A percentile compares a stretch with the other conserved stretches of the same genome.
Conservation (phyloP, 2,888 invertebrate species). For the Athripsodes cinereus region DNA sequence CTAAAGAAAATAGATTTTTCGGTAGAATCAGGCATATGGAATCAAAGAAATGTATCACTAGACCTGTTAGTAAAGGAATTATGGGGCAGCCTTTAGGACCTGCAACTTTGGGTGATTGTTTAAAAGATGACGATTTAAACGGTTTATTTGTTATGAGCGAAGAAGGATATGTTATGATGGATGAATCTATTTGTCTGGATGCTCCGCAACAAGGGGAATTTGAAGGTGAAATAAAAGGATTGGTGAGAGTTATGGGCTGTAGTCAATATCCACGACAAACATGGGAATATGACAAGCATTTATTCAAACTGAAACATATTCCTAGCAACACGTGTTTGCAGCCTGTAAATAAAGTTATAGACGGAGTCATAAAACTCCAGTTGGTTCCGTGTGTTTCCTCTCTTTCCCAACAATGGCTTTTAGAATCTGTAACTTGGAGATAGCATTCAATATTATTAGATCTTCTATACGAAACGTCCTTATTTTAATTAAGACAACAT, state of each 20-base stretch:
- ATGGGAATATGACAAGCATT: constrained; percentile 58
- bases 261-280: constrained; percentile 60
- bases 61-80: constrained; percentile 53
- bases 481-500: too few relatives aligned
- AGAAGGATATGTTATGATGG: constrained; percentile 72
- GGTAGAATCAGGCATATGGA: constrained; percentile 67
- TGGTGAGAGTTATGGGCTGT: constrained; percentile 68
- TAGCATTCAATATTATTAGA: too few relatives aligned
- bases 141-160: constrained; percentile 68
- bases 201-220: constrained; percentile 49
- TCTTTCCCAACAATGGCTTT: constrained; percentile 50
- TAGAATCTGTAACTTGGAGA: constrained; percentile 53
- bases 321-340: constrained; percentile 55
- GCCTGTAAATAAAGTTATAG: constrained; percentile 34
- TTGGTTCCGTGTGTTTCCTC: constrained; percentile 47
- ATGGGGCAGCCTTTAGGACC: constrained; percentile 65
- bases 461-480: too few relatives aligned
- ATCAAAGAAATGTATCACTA: constrained; percentile 53
- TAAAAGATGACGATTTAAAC: constrained; percentile 50
- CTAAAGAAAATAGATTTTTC: constrained; percentile 79
- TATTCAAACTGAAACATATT: constrained; percentile 46
- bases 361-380: constrained; percentile 45
- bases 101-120: constrained; percentile 61
- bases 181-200: constrained; percentile 83
- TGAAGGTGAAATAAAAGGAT: constrained; percentile 48